phyloP scores from a whole-genome alignment of 2,888 invertebrate species.

The Catocala sponsa region DNA sequence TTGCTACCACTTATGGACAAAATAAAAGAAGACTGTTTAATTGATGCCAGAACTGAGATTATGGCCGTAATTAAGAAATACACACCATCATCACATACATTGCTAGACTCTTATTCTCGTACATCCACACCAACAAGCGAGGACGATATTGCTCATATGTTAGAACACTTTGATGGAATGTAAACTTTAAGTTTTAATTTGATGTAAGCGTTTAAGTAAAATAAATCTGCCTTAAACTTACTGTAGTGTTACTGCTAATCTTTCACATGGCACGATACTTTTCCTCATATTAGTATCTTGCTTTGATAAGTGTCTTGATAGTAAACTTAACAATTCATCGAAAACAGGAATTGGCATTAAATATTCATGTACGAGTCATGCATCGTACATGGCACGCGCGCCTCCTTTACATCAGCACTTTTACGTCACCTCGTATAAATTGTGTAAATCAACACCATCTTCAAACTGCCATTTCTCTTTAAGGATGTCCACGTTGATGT shows the following conservation, averaged over 20 bases:
- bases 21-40: constrained; percentile 38
- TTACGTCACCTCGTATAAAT: too few relatives aligned
- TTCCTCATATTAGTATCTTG: constrained; percentile 37
- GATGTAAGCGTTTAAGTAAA: constrained; percentile 35
- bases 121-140: constrained; percentile 42
- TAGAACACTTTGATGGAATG: constrained; percentile 37
- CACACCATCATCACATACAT: constrained; percentile 45
- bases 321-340: too few relatives aligned
- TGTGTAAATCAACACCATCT: too few relatives aligned
- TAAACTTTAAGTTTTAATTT: constrained; percentile 12
- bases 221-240: constrained; percentile 35
- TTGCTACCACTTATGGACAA: constrained; percentile 37
- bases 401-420: too few relatives aligned
- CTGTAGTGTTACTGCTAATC: constrained; percentile 35
- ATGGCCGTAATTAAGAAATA: constrained; percentile 46
- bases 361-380: too few relatives aligned
- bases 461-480: too few relatives aligned
- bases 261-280: constrained; percentile 35
- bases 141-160: constrained; percentile 20
- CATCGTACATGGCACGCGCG: too few relatives aligned
- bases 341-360: constrained; percentile 24
- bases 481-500: too few relatives aligned
- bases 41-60: constrained; percentile 41
- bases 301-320: constrained; percentile 33
- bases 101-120: constrained; percentile 41